These are phyloP conservation scores for Acrocyrtus sp. DNA, from an alignment of 2,888 invertebrate genomes.

Conservation along the genomic window DNA sequence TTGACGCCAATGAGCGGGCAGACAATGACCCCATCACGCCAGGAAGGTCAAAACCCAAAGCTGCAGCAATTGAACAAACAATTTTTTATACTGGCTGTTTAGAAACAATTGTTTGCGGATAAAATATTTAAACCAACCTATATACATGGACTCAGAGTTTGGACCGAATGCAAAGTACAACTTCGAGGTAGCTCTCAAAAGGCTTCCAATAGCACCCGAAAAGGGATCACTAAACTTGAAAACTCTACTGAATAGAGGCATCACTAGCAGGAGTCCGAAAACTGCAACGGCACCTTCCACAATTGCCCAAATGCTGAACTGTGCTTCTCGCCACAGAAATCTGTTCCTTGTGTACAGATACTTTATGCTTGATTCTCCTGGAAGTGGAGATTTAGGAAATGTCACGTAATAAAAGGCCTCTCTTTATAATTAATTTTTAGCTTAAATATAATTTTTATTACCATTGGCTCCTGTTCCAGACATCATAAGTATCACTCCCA, in stretches of 20 bases:
- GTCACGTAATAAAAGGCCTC: background rate
- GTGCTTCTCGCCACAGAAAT: conserved; percentile 62
- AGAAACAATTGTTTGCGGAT: no score
- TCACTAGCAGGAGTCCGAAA: conserved; percentile 52
- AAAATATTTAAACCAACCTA: no score
- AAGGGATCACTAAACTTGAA: conserved; percentile 60
- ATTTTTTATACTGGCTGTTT: no score
- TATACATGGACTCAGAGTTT: conserved; percentile 49
- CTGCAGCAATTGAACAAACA: conserved; percentile 40
- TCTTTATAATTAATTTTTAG: no score
- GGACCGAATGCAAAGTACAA: conserved; percentile 58
- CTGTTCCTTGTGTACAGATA: conserved; percentile 61
- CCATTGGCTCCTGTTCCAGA: conserved; percentile 60
- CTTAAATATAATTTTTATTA: conserved; percentile 20
- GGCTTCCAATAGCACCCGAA: conserved; percentile 44
- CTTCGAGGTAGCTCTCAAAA: conserved; percentile 48
- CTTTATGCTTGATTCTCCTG: conserved; percentile 62
- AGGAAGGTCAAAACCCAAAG: conserved; percentile 57
- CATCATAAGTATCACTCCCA: conserved; percentile 58
- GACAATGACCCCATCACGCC: conserved; percentile 62
- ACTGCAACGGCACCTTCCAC: conserved; percentile 59
- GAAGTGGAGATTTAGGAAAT: background rate
- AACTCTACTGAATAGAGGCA: conserved; percentile 60
- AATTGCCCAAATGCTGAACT: conserved; percentile 62
- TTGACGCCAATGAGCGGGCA: conserved; percentile 61